phyloP scores from a whole-genome alignment of 2,113 vertebrate species.

The Myodes glareolus region DNA sequence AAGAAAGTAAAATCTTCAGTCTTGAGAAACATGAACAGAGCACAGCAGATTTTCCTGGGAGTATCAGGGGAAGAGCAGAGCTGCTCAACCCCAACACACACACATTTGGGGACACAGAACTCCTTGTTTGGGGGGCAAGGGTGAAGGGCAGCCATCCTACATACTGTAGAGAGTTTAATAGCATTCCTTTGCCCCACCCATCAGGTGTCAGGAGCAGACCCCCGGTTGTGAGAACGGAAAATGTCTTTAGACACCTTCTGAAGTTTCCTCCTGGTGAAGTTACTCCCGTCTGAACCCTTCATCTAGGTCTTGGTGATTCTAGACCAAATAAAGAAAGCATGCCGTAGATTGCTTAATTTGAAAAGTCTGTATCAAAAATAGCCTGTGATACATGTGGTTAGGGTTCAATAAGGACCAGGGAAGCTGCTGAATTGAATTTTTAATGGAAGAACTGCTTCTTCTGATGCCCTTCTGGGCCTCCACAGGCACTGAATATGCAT shows the following conservation, averaged over 20 bases:
- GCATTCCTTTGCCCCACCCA: background rate
- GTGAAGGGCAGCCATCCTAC: background rate
- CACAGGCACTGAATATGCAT: background rate
- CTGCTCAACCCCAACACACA: background rate
- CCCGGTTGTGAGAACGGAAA: background rate
- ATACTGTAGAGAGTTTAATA: background rate
- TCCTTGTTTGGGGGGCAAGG: background rate
- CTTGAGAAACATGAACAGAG: background rate
- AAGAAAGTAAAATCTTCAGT: background rate
- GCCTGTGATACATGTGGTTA: background rate
- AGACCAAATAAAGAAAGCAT: background rate
- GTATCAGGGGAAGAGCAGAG: too few species aligned
- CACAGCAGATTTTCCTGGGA: background rate
- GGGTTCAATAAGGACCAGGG: background rate
- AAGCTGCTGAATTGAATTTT: background rate
- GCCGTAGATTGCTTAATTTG: background rate
- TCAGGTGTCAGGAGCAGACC: background rate
- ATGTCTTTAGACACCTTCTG: background rate
- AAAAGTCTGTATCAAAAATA: constrained; percentile 16
- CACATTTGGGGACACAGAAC: background rate
- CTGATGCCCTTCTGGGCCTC: too few species aligned
- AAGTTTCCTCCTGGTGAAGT: background rate
- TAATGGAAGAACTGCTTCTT: background rate
- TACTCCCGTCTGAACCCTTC: background rate
- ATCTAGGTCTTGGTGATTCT: background rate